Percentiles rank a stretch among this genome's conserved stretches.
Conservation (phyloP, 2,797 vertebrate species). For the Channa striata region DNA sequence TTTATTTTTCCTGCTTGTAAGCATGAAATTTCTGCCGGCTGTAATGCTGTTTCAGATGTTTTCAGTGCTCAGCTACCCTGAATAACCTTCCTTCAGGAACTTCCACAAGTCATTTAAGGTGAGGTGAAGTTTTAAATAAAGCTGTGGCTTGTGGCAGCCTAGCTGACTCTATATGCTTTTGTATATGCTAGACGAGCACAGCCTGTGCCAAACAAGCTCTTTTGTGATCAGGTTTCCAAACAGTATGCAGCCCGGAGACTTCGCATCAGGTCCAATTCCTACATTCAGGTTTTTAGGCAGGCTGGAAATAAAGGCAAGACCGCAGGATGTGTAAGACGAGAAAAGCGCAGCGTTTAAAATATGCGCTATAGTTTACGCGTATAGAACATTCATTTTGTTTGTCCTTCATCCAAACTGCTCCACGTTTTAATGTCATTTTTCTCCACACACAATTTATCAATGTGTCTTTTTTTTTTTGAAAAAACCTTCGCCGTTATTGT, state of each 20-base stretch:
- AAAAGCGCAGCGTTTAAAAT: conserved; percentile 36
- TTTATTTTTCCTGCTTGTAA: conserved; percentile 44
- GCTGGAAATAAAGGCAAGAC: conserved; percentile 22
- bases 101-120: conserved; percentile 65
- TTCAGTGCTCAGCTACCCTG: conserved; percentile 50
- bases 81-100: conserved; percentile 57
- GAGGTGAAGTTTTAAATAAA: conserved; percentile 69
- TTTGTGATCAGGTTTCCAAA: conserved; percentile 61
- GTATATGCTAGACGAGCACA: conserved; percentile 40
- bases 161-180: conserved; percentile 59
- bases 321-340: conserved; percentile 25
- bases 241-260: conserved; percentile 28
- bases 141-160: conserved; percentile 64
- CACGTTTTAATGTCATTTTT: conserved; percentile 5
- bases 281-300: conserved; percentile 40
- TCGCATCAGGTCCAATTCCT: conserved; percentile 21
- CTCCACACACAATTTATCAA: conserved; percentile 10
- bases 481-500: background rate
- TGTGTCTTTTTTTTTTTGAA: conserved; percentile 6
- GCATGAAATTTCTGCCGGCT: conserved; percentile 38
- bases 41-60: conserved; percentile 55
- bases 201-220: conserved; percentile 37
- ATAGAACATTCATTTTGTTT: conserved; percentile 6
- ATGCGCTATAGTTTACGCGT: background rate
- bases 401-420: conserved; percentile 4